These are phyloP conservation scores for Psix sp. DNA, from an alignment of 1,140 invertebrate genomes.

Conservation along the genomic window DNA sequence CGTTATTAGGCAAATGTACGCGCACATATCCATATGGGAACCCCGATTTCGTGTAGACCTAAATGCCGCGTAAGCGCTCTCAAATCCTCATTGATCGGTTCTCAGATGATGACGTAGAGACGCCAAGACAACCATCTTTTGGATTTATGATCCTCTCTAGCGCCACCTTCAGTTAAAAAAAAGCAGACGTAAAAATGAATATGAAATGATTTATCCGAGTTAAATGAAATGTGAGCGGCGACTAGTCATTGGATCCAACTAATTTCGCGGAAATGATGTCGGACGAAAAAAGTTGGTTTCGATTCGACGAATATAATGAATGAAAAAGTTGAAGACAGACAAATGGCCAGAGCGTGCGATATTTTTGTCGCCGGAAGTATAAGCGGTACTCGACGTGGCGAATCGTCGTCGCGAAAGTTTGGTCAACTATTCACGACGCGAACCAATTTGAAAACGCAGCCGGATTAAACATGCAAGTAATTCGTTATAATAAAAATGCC, in stretches of 20 bases:
- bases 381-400: conserved; percentile 56
- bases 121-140: conserved; percentile 65
- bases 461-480: conserved; percentile 73
- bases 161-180: conserved; percentile 59
- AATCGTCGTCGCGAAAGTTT: conserved; percentile 55
- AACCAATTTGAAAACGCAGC: conserved; percentile 66
- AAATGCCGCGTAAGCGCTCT: conserved; percentile 70
- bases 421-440: conserved; percentile 53
- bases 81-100: conserved; percentile 69
- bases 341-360: conserved; percentile 63
- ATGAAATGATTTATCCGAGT: not conserved
- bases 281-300: conserved; percentile 14
- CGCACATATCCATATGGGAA: conserved; percentile 60
- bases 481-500: conserved; percentile 72
- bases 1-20: conserved; percentile 72
- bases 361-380: conserved; percentile 62
- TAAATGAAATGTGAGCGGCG: not conserved
- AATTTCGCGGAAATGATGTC: conserved; percentile 13
- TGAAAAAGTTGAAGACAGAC: conserved; percentile 70
- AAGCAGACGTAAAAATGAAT: no score
- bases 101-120: conserved; percentile 62
- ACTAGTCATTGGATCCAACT: conserved; percentile 26
- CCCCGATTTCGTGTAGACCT: conserved; percentile 65
- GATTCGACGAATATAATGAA: conserved; percentile 63
- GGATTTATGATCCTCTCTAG: conserved; percentile 70